A percentile compares a stretch with the other conserved stretches of the same genome.
These are phyloP conservation scores for Tipula vernalis DNA, from an alignment of 2,888 invertebrate genomes.

Conservation along the genomic window DNA sequence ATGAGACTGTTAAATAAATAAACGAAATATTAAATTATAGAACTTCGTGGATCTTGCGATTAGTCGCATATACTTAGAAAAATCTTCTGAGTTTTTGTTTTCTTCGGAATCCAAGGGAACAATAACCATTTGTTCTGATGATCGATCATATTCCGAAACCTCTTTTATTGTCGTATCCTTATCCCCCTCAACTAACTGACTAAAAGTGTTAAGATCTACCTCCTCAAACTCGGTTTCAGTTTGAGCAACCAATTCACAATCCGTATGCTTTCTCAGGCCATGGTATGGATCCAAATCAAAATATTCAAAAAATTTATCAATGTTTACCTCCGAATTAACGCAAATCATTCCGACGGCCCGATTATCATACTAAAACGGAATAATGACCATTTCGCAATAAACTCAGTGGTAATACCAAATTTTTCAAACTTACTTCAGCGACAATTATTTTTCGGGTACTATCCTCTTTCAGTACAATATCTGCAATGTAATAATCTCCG, in stretches of 20 bases:
- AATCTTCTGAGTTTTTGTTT: background rate
- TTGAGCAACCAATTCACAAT: constrained; percentile 14
- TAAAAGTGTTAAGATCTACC: background rate
- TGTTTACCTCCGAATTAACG: constrained; percentile 46
- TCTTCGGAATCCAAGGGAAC: background rate
- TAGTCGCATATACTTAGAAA: background rate
- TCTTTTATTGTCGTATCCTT: background rate
- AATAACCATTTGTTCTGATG: background rate
- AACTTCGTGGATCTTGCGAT: background rate
- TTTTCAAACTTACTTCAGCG: constrained; percentile 39
- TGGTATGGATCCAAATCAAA: constrained; percentile 47
- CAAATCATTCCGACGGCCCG: constrained; percentile 46
- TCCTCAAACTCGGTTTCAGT: background rate
- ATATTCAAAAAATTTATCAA: constrained; percentile 42
- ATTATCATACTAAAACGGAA: constrained; percentile 33
- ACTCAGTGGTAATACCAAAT: no score
- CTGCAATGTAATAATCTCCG: constrained; percentile 55
- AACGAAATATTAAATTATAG: background rate
- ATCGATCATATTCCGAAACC: background rate
- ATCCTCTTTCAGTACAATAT: constrained; percentile 40
- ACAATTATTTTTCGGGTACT: constrained; percentile 42
- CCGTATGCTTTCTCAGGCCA: constrained; percentile 38
- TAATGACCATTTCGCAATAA: background rate
- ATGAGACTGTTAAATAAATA: background rate
- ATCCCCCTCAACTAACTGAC: background rate